Conservation (phyloP, 2,888 invertebrate species). For the Stenurella melanura region DNA sequence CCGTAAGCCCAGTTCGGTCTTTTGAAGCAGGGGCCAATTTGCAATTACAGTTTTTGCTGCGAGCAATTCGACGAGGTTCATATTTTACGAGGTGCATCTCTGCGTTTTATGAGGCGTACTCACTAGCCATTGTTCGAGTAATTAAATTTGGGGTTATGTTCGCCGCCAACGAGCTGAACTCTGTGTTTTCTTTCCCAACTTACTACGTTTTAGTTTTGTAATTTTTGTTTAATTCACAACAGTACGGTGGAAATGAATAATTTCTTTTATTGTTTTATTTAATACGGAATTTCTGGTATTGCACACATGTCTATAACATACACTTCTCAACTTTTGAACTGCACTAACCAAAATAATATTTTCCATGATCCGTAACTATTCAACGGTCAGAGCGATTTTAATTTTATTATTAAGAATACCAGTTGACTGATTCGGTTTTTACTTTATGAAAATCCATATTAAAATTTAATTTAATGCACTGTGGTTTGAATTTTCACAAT, state of each 20-base stretch:
- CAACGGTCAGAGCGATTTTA: no score
- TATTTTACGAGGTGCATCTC: conserved; percentile 69
- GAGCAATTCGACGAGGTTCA: conserved; percentile 66
- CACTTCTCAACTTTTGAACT: no score
- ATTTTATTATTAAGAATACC: no score
- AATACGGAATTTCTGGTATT: no score
- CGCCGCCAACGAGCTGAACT: conserved; percentile 33
- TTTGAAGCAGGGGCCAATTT: conserved; percentile 62
- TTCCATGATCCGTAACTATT: no score
- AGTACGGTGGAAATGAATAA: neutral
- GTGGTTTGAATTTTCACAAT: no score
- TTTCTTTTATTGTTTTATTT: no score
- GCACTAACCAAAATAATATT: no score
- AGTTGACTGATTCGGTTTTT: no score
- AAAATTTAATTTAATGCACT: no score
- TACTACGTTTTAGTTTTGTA: neutral
- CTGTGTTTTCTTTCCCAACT: neutral
- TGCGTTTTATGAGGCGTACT: conserved; percentile 66
- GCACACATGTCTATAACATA: no score
- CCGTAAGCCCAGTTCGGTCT: conserved; percentile 26
- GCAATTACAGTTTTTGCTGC: conserved; percentile 68
- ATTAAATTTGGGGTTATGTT: conserved; percentile 64
- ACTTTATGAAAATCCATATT: no score
- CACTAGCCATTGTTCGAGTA: conserved; percentile 65
- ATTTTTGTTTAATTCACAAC: neutral